These are phyloP conservation scores for Hirtodrosophila histrioides DNA, from an alignment of 2,888 invertebrate species.

Conservation along the genomic window DNA sequence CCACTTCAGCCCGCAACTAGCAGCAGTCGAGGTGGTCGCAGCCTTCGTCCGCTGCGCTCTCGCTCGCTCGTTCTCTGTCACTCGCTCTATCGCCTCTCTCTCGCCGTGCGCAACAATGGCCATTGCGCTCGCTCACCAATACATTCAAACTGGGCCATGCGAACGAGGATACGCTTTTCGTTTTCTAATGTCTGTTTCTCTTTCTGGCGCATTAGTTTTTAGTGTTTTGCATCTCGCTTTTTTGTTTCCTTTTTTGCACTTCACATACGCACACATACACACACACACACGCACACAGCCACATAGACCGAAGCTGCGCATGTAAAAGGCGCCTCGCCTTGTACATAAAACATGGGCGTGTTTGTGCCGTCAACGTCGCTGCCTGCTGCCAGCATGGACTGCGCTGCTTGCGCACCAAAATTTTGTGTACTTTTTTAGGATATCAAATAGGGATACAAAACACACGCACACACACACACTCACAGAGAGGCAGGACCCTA, in stretches of 20 bases:
- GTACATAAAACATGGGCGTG: slow-evolving; percentile 79
- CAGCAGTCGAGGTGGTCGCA: slow-evolving; percentile 20
- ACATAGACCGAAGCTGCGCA: slow-evolving; percentile 57
- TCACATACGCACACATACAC: slow-evolving; percentile 36
- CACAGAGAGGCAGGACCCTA: slow-evolving; percentile 38
- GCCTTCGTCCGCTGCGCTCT: slow-evolving; percentile 40
- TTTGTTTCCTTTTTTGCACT: slow-evolving; percentile 75
- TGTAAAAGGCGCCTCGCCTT: slow-evolving; percentile 66
- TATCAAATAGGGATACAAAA: slow-evolving; percentile 78
- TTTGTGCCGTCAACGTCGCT: slow-evolving; percentile 66
- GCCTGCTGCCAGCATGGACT: slow-evolving; percentile 40
- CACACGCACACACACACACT: slow-evolving; percentile 27
- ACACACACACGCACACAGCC: slow-evolving; percentile 23
- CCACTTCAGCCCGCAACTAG: slow-evolving; percentile 15
- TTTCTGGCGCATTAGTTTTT: slow-evolving; percentile 83
- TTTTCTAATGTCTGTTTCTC: slow-evolving; percentile 83
- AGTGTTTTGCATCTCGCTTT: slow-evolving; percentile 82
- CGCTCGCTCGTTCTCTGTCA: slow-evolving; percentile 37
- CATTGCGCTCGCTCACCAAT: slow-evolving; percentile 59
- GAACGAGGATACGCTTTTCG: slow-evolving; percentile 65
- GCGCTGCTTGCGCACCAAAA: slow-evolving; percentile 71
- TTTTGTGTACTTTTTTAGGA: slow-evolving; percentile 81
- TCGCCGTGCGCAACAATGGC: slow-evolving; percentile 54
- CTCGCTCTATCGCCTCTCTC: slow-evolving; percentile 45
- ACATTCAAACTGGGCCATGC: slow-evolving; percentile 40